These are phyloP conservation scores for Petaurus breviceps DNA, from an alignment of 2,113 vertebrate genomes.

Conservation along the genomic window DNA sequence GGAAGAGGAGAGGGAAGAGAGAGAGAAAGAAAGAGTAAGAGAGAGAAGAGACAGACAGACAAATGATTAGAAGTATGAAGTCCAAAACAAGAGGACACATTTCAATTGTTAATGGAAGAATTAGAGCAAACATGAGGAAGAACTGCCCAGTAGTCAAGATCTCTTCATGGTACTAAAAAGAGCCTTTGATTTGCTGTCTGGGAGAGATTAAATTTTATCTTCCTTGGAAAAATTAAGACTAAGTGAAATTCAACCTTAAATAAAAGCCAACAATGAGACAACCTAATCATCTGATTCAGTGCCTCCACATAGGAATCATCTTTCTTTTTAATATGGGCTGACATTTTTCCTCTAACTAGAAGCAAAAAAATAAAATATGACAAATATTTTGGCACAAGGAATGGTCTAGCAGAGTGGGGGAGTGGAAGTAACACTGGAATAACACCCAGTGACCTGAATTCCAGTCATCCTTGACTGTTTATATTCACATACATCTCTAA, in stretches of 20 bases:
- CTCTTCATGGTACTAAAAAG: not conserved
- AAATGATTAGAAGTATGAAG: not conserved
- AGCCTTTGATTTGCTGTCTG: not conserved
- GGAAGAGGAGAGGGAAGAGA: not conserved
- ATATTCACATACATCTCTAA: too few species aligned
- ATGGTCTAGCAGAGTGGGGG: too few species aligned
- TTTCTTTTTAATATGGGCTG: not conserved
- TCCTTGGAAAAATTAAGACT: not conserved
- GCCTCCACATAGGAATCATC: not conserved
- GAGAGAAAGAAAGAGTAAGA: not conserved
- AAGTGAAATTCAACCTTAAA: not conserved
- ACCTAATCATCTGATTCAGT: not conserved
- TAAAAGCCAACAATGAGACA: not conserved
- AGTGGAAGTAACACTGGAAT: too few species aligned
- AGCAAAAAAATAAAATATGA: not conserved
- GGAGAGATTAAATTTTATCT: not conserved
- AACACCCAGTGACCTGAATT: too few species aligned
- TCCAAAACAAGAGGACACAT: not conserved
- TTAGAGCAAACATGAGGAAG: not conserved
- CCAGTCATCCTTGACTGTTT: too few species aligned
- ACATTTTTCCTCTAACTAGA: not conserved
- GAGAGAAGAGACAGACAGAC: not conserved
- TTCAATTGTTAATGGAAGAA: not conserved
- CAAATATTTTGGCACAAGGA: not conserved
- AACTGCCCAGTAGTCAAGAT: too few species aligned